Conservation (phyloP, 23 tunicate species). For the Phallusia fumigata region DNA sequence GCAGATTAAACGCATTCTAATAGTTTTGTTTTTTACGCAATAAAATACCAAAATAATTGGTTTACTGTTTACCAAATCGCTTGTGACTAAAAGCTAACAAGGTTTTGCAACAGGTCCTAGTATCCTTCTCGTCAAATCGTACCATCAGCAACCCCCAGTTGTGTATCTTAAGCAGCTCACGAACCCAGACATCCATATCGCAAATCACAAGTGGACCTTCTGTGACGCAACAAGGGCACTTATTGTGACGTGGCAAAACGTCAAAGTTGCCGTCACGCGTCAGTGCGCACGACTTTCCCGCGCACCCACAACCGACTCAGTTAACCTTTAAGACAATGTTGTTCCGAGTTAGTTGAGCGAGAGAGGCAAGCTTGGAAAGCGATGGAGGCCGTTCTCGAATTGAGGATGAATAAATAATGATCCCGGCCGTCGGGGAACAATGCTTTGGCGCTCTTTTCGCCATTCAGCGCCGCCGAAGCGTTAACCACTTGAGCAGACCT, state of each 20-base stretch:
- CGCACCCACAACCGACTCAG: not conserved
- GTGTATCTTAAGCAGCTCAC: too few species aligned
- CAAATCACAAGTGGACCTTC: not conserved
- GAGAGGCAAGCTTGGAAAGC: not conserved
- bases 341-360: not conserved
- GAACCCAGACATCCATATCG: too few species aligned
- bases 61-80: too few species aligned
- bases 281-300: not conserved
- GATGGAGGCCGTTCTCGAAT: not conserved
- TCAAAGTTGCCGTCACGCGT: not conserved
- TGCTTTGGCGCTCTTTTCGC: constrained; percentile 15
- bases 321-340: not conserved
- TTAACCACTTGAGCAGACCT: not conserved
- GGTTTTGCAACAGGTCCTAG: too few species aligned
- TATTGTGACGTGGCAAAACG: not conserved
- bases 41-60: too few species aligned
- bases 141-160: too few species aligned
- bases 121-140: too few species aligned
- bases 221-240: constrained; percentile 1
- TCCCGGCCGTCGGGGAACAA: not conserved
- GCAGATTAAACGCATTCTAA: too few species aligned
- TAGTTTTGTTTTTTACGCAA: too few species aligned
- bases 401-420: constrained; percentile 20
- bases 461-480: constrained; percentile 4
- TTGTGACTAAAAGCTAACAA: too few species aligned